Evolutionary conservation across 1,140 invertebrate genomes (phyloP), one percentile per base, ranked within the genome.

Genomic region (Prorops nasuta): DNA sequence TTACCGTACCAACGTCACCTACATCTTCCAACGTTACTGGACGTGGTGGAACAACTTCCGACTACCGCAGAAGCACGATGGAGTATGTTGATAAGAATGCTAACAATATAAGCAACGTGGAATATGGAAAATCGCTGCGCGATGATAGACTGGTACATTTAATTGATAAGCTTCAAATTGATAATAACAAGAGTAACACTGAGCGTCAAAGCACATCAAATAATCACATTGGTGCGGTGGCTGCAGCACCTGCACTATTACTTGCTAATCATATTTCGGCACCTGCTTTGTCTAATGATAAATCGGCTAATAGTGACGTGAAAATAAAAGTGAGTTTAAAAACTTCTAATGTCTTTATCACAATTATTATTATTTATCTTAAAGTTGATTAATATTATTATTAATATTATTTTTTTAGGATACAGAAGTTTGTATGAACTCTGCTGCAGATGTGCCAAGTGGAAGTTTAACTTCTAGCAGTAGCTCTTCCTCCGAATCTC

Each of bases 11-110:
- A 6, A 44, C 63, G 3, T 75, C 72, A 0, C 60, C 65, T 1
- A 67, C 69, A 1, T 52, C 56, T 1, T 71, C 62, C 3, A 79
- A 75, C 39, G 66, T 76, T 2, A 72, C 69, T 3, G 69, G 63
- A 16, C 64, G 64, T 19, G 70, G 67, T n/a, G 71, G 71, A 8
- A 69, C 61, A 4, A 69, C 57, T 37, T 63, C 58, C 2, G 74
- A 81, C 43, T 78, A 77, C 49, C 58, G 67, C 21, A 54, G 69
- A n/a, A 72, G 61, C 19, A 73, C 68, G 3, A 66, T 71, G 3
- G 78, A 80, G 38, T 81, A 78, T 49, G 64, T 80, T 1, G 79
- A 79, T 34, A 80, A 66, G 37, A 83, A 80, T 54, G 72, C 78
- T 1, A 81, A 79, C 39, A 77, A 67, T 42, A 65, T 73, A 24